Evolutionary conservation across 2,888 invertebrate genomes (phyloP).

Genomic region (Dusona sp.): DNA sequence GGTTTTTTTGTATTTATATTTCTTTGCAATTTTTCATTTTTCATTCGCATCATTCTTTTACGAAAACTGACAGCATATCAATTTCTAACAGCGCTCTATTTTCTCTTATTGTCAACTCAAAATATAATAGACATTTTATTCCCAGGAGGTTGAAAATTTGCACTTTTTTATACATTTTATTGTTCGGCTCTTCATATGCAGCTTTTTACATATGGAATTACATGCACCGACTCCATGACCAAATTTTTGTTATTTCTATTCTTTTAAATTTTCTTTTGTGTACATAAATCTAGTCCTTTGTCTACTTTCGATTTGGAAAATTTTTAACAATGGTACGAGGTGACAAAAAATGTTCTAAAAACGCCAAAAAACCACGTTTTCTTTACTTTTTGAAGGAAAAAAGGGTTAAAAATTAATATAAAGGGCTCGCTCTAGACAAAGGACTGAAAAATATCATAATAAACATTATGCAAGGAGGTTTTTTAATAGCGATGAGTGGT

Average conservation of each 20-base stretch:
- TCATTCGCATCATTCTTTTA: background rate
- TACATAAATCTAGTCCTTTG: background rate
- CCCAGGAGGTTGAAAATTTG: background rate
- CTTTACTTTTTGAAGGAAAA: background rate
- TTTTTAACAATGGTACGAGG: background rate
- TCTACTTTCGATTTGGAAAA: background rate
- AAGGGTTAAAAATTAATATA: background rate
- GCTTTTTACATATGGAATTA: no score
- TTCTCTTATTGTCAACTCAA: background rate
- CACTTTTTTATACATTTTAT: background rate
- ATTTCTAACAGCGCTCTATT: background rate
- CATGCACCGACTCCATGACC: no score
- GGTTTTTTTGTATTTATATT: conserved; percentile 64
- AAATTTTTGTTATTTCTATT: no score
- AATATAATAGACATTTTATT: background rate
- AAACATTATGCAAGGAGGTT: no score
- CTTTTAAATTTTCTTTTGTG: no score
- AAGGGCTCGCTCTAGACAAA: no score
- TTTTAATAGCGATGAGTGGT: no score
- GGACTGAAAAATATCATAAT: no score
- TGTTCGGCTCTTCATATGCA: no score
- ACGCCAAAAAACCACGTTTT: background rate
- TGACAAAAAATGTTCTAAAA: background rate
- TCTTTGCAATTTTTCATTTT: background rate
- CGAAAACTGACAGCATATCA: background rate